These are phyloP conservation scores for Oryzias curvinotus DNA, from an alignment of 2,113 vertebrate species.

Conservation along the genomic window DNA sequence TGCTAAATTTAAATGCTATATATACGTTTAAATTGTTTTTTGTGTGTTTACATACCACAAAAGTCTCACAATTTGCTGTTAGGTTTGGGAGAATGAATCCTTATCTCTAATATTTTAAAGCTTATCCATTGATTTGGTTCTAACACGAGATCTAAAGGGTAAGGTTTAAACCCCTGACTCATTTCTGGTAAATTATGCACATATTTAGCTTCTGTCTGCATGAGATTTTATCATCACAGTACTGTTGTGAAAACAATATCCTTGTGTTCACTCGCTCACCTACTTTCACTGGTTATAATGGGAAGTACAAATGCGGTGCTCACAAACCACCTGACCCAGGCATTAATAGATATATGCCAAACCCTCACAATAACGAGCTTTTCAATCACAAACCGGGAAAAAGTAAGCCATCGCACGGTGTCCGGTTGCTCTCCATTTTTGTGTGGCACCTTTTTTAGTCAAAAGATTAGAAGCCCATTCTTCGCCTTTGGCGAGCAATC, in stretches of 20 bases:
- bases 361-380: conserved; percentile 2
- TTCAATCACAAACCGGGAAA: conserved; percentile 1
- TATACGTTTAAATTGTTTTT: too few species aligned
- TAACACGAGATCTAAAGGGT: background rate
- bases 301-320: conserved; percentile 15
- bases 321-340: background rate
- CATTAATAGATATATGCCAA: background rate
- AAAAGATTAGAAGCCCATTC: conserved; percentile 1
- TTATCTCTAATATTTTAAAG: too few species aligned
- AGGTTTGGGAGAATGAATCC: too few species aligned
- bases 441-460: background rate
- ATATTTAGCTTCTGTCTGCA: background rate
- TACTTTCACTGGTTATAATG: background rate
- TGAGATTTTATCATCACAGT: conserved; percentile 5
- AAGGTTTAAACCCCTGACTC: background rate
- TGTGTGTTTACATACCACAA: too few species aligned
- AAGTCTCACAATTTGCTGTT: too few species aligned
- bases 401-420: background rate
- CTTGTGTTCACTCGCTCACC: background rate
- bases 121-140: too few species aligned
- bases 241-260: conserved; percentile 46
- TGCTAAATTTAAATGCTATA: too few species aligned
- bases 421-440: conserved; percentile 32
- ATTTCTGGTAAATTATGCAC: too few species aligned
- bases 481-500: conserved; percentile 10